Evolutionary conservation across 92 coral and sea anemone genomes (phyloP).

Genomic region (Siderastrea radians): DNA sequence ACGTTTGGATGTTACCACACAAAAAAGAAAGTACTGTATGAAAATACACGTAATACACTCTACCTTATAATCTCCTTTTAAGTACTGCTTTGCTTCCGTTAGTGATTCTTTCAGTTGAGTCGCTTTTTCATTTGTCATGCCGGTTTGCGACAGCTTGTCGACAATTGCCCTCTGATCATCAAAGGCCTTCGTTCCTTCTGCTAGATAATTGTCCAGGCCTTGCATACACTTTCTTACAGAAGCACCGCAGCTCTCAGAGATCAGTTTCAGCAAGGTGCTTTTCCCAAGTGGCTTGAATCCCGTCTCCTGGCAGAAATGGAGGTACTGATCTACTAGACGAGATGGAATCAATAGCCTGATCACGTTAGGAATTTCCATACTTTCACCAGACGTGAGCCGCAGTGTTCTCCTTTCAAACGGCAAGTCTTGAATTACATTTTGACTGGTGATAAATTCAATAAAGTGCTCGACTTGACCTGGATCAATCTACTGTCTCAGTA

Average conservation of each 20-base stretch:
- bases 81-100: no score
- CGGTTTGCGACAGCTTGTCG: conserved; percentile 21
- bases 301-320: conserved; percentile 38
- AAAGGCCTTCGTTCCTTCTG: conserved; percentile 20
- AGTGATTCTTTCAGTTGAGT: conserved; percentile 32
- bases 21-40: no score
- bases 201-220: no score
- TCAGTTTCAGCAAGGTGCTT: conserved; percentile 45
- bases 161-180: conserved; percentile 23
- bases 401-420: conserved; percentile 46
- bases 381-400: conserved; percentile 35
- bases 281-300: no score
- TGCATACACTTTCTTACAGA: not conserved
- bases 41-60: no score
- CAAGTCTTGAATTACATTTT: conserved; percentile 43
- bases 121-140: not conserved
- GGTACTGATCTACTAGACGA: conserved; percentile 52
- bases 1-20: no score
- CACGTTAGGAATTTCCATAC: conserved; percentile 42
- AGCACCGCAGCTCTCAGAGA: conserved; percentile 59
- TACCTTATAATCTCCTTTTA: no score
- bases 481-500: conserved; percentile 37
- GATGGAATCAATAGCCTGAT: conserved; percentile 54
- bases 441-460: conserved; percentile 48
- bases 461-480: conserved; percentile 49